Base-by-base conservation (phyloP, 1,140 invertebrate species). In the Hycleus phaleratus region DNA sequence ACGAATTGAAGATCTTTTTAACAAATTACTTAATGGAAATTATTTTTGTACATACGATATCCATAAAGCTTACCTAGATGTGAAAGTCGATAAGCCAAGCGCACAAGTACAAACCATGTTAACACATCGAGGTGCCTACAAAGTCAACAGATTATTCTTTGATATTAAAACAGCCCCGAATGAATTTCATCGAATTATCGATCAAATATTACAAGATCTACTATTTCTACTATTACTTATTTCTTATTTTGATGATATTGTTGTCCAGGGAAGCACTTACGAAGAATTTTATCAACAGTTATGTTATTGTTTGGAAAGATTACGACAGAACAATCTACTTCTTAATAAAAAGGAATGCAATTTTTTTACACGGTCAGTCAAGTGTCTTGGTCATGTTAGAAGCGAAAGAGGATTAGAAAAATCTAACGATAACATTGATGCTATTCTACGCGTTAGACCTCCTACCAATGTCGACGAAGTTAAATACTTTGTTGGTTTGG, bases 171-270 rank as follows among this genome's bases (percentile, higher is more conserved):
- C 32, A 38, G 55, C 55, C 8, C 49, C 45, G 4, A 38, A 38
- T 61, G 75, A 76, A 71, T 75, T 73, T 49, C 74, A 76, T 56
- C 47, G 66, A 5, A 63, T 70, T 32, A 72, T 76, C 50, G 70
- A 76, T 40, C 46, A 65, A 45, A 59, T 70, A 7, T 50, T 74
- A 18, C 6, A 24, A 39, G 68, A 70, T 9, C 43, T 56, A 2
- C 51, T 56, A 4, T 51, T 61, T 40, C 42, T 60, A 32, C 60
- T 57, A 38, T 2, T 42, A 9, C 18, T 18, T 18, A 18, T 18
- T 18, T 18, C 18, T 18, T 71, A 64, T 51, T 46, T 67, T 7
- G 68, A 71, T 49, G 67, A 73, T 52, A 64, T 73, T 50, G 47
- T 64, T 18, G 55, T 73, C 8, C 56, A 59, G 18, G 63, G 60